Base-by-base conservation (phyloP, 2,888 invertebrate species). In the Stenurella melanura region DNA sequence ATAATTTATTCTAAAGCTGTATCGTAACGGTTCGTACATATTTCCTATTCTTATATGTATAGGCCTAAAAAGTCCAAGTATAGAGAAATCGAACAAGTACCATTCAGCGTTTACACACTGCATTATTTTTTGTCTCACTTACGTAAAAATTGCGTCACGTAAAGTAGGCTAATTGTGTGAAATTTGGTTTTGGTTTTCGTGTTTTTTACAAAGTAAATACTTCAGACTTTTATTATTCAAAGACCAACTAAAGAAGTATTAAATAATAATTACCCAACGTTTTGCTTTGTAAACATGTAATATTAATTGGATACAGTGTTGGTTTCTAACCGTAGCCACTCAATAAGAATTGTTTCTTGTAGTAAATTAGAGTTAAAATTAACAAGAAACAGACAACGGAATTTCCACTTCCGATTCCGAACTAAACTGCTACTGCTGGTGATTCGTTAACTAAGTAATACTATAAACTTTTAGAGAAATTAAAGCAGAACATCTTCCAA, bases 141-240 rank as follows among this genome's bases (percentile, higher is more conserved):
- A 71, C 58, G 60, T 61, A 58, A 50, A 63, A 72, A 61, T 72
- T 72, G 63, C 72, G 30, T 63, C 72, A 72, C 63, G 50, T 11
- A 63, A 72, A 72, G 54, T 72, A 72, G 72, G 72, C 63, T 72
- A 72, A 72, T 72, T 21, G 70, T 72, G 72, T 72, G 72, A 72
- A 72, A 72, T 72, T 72, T n/a, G 34, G 42, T 61, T 70, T 60
- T 38, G 21, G 72, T 63, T 72, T 72, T 19, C 72, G 42, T 30
- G 12, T 54, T 72, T 71, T 71, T 63, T 63, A 10, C 17, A 42
- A 17, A 61, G 61, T 38, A 30, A 61, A 17, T 57, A 38, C 42
- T 70, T 56, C 11, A 58, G 50, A 19, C 26, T 71, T n/a, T 69
- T 60, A n/a, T 38, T 60, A 21, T 63, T 63, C 17, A 72, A 26